phyloP scores from a whole-genome alignment of 2,888 invertebrate genomes.

The Lithosia quadra region DNA sequence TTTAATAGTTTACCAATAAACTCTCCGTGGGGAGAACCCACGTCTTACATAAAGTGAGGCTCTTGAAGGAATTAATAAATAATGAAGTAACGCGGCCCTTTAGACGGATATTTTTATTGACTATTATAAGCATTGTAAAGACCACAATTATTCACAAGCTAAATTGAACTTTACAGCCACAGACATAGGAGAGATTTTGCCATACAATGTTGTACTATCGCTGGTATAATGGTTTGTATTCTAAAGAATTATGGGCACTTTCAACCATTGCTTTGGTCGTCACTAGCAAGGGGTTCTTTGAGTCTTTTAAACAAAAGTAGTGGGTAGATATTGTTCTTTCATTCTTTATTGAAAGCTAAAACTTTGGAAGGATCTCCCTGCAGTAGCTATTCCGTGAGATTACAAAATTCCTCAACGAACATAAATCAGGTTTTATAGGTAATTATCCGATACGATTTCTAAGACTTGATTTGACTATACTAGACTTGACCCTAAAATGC shows the following conservation, averaged over 20 bases:
- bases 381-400: background rate
- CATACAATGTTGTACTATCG: background rate
- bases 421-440: background rate
- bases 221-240: background rate
- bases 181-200: background rate
- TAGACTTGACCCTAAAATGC: background rate
- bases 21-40: background rate
- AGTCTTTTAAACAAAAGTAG: background rate
- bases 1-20: slow-evolving; percentile 22
- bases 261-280: background rate
- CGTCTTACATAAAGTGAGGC: slow-evolving; percentile 1
- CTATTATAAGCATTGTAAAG: slow-evolving; percentile 4
- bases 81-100: slow-evolving; percentile 10
- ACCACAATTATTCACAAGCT: background rate
- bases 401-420: background rate
- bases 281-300: background rate
- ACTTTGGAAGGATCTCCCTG: background rate
- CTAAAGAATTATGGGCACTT: slow-evolving; percentile 4
- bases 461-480: no score
- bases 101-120: background rate
- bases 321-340: background rate
- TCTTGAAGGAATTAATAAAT: slow-evolving; percentile 15
- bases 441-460: no score
- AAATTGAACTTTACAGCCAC: background rate
- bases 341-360: background rate